A percentile compares a stretch with the other conserved stretches of the same genome.
Conservation (phyloP, 2,888 invertebrate genomes). For the Agrochola macilenta region DNA sequence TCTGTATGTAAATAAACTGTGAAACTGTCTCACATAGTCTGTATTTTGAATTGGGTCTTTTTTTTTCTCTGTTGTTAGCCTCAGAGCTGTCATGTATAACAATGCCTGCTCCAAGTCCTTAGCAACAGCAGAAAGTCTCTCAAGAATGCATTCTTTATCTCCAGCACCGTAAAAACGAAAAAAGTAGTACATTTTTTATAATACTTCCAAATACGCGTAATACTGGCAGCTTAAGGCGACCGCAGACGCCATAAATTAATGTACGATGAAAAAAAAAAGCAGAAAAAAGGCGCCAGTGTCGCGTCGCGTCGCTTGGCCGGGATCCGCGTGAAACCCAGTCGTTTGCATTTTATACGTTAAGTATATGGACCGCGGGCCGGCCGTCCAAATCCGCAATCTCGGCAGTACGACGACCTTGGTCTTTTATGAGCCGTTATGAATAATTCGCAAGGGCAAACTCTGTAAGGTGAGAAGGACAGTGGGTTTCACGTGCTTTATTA, state of each 20-base stretch:
- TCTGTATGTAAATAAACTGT: slow-evolving; percentile 48
- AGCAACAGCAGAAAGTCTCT: slow-evolving; percentile 36
- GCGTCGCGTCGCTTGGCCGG: slow-evolving; percentile 64
- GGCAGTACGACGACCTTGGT: slow-evolving; percentile 88
- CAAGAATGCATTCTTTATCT: slow-evolving; percentile 45
- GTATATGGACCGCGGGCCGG: slow-evolving; percentile 61
- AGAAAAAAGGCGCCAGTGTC: slow-evolving; percentile 70
- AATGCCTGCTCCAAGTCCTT: slow-evolving; percentile 25
- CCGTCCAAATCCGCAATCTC: slow-evolving; percentile 84
- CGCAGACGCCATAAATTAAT: slow-evolving; percentile 70
- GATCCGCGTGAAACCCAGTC: slow-evolving; percentile 86
- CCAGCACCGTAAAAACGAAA: slow-evolving; percentile 36
- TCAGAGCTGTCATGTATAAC: slow-evolving; percentile 25
- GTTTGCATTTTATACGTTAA: slow-evolving; percentile 77
- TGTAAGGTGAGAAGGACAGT: slow-evolving; percentile 67
- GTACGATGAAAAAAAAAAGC: slow-evolving; percentile 66
- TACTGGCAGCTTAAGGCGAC: slow-evolving; percentile 75
- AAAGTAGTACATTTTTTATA: slow-evolving; percentile 49
- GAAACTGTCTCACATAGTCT: slow-evolving; percentile 47
- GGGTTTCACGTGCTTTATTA: slow-evolving; percentile 58
- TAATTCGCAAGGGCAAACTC: slow-evolving; percentile 79
- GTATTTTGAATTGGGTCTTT: slow-evolving; percentile 17
- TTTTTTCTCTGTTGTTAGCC: not conserved
- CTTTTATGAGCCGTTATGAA: slow-evolving; percentile 82
- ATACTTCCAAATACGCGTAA: slow-evolving; percentile 70